Conservation (phyloP, 2,888 invertebrate genomes). For the Pyrrhia umbra region DNA sequence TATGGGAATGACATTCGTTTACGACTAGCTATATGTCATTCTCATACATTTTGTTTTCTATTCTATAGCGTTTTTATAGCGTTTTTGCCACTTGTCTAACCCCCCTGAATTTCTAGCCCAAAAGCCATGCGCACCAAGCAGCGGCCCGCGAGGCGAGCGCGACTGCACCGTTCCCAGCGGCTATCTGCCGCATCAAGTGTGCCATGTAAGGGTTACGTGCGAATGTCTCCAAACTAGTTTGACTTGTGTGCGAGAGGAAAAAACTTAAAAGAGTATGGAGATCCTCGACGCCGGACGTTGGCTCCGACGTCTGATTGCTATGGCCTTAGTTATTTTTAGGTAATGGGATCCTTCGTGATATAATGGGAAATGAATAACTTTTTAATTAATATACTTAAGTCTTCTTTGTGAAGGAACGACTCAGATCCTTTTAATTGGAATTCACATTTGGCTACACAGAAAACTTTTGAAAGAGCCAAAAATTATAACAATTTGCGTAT, state of each 20-base stretch:
- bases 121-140: too few species aligned
- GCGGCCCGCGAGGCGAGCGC: slow-evolving; percentile 4
- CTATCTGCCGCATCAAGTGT: slow-evolving; percentile 53
- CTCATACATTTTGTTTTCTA: too few species aligned
- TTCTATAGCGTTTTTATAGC: too few species aligned
- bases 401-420: not conserved
- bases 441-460: not conserved
- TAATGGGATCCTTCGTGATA: slow-evolving; percentile 20
- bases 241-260: slow-evolving; percentile 58
- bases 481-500: not conserved
- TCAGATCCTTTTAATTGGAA: not conserved
- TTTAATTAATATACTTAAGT: not conserved
- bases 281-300: slow-evolving; percentile 37
- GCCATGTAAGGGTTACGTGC: slow-evolving; percentile 61
- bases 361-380: slow-evolving; percentile 1
- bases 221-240: slow-evolving; percentile 62
- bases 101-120: too few species aligned
- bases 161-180: slow-evolving; percentile 48
- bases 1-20: too few species aligned
- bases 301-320: slow-evolving; percentile 33
- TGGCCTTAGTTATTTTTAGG: slow-evolving; percentile 40
- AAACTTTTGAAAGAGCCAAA: not conserved
- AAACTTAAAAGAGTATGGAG: slow-evolving; percentile 33
- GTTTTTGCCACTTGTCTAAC: too few species aligned
- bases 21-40: too few species aligned